Evolutionary conservation across 2,888 invertebrate genomes (phyloP), one percentile per base, ranked within the genome.

Genomic region (Troides helena): DNA sequence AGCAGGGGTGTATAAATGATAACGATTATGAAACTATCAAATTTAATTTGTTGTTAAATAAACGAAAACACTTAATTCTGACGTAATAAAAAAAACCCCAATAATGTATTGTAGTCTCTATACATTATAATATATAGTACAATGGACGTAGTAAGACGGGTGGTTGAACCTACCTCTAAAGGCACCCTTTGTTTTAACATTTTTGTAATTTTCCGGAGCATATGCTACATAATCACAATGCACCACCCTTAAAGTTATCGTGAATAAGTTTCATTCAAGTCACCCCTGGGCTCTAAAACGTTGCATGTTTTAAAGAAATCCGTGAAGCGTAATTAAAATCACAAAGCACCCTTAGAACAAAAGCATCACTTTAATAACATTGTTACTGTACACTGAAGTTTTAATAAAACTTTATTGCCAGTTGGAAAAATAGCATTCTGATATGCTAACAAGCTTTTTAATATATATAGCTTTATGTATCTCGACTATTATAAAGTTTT

Each of bases 211-310:
- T 66, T 59, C 59, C 70, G 30, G 7, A 67, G 67, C 66, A 70
- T 70, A 70, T 67, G 70, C 63, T 67, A 36, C 39, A 63, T 70
- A 70, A 66, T 66, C 50, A 62, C 63, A 67, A 63, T 60, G 59
- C 53, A 50, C 62, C 59, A 65, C 70, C 63, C 70, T 65, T 66
- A 62, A 63, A 67, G 17, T 67, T 70, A 59, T 53, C 25, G 66
- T 66, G 62, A 67, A 70, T 63, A 62, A 70, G 66, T 70, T 63
- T 53, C 67, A 70, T 70, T 70, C 53, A 53, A 60, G 70, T 63
- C 66, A 66, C 66, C 69, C 67, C 66, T 67, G 63, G 66, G 57
- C 56, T 62, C 23, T 69, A 59, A 53, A 67, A 70, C 69, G 58
- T 39, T 65, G 43, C 64, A 69, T 60, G 36, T 57, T 65, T 66